Percentiles rank a stretch among this genome's conserved stretches.
These are phyloP conservation scores for Lepidostoma basale DNA, from an alignment of 1,140 invertebrate species.

Conservation along the genomic window DNA sequence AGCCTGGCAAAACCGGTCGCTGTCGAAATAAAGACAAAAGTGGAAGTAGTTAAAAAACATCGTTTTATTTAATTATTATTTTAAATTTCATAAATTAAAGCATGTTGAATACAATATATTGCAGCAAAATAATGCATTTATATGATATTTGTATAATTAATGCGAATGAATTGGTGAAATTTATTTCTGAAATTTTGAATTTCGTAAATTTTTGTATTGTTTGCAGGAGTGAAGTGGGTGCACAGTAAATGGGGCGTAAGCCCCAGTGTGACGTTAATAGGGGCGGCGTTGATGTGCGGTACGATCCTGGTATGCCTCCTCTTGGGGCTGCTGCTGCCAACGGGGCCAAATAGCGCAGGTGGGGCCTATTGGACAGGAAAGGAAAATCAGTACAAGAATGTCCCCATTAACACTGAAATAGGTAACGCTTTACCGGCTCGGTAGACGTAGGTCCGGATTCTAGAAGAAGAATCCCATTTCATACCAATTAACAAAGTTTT, in stretches of 20 bases:
- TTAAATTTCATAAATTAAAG: neutral
- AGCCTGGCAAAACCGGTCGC: no score
- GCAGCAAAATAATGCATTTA: no score
- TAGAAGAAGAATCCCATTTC: no score
- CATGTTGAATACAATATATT: neutral
- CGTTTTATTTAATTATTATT: neutral
- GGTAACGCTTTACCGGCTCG: no score
- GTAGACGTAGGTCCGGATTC: no score
- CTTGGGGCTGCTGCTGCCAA: neutral
- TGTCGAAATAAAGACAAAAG: no score
- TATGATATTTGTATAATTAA: no score
- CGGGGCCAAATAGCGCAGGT: neutral
- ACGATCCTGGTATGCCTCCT: neutral
- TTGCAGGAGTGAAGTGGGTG: constrained; percentile 24
- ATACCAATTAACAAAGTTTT: no score
- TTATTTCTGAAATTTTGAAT: neutral
- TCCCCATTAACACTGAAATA: constrained; percentile 40
- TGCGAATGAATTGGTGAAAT: neutral
- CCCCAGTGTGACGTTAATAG: neutral
- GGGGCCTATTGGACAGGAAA: neutral
- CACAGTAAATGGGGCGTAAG: neutral
- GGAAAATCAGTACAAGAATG: constrained; percentile 33
- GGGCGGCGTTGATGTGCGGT: neutral
- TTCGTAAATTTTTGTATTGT: neutral
- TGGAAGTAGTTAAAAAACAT: neutral